These are phyloP conservation scores for Caenorhabditis sp. DNA, from an alignment of 2,888 invertebrate species.

Conservation along the genomic window DNA sequence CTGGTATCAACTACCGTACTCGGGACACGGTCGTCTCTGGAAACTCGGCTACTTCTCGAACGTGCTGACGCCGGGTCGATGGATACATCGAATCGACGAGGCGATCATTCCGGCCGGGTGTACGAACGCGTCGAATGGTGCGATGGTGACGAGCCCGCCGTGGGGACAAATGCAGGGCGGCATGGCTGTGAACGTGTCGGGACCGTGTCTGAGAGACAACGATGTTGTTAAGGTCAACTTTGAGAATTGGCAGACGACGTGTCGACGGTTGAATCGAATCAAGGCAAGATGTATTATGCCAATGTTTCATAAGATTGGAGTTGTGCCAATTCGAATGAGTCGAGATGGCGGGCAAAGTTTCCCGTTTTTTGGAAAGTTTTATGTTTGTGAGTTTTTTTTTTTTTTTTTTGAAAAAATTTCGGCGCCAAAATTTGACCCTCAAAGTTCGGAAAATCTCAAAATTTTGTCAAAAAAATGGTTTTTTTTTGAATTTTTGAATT, in stretches of 20 bases:
- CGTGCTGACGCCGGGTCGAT: slow-evolving; percentile 77
- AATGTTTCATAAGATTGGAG: slow-evolving; percentile 68
- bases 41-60: slow-evolving; percentile 70
- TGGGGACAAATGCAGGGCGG: slow-evolving; percentile 97
- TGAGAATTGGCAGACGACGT: slow-evolving; percentile 60
- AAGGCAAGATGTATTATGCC: slow-evolving; percentile 69
- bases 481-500: too few relatives aligned
- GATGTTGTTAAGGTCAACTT: slow-evolving; percentile 77
- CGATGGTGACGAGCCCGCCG: slow-evolving; percentile 79
- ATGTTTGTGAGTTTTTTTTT: slow-evolving; percentile 36
- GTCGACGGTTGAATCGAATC: slow-evolving; percentile 52
- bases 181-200: slow-evolving; percentile 92
- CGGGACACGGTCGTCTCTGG: slow-evolving; percentile 77
- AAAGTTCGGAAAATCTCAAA: too few relatives aligned
- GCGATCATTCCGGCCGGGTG: slow-evolving; percentile 73
- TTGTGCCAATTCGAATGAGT: slow-evolving; percentile 64
- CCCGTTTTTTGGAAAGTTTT: slow-evolving; percentile 67
- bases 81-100: slow-evolving; percentile 91
- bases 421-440: too few relatives aligned
- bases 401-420: neutral
- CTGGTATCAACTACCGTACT: slow-evolving; percentile 66
- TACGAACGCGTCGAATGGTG: slow-evolving; percentile 62
- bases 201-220: slow-evolving; percentile 85
- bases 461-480: too few relatives aligned
- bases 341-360: slow-evolving; percentile 69